Evolutionary conservation across 2,888 invertebrate genomes (phyloP), one percentile per base, ranked within the genome.

Genomic region (Spilarctia lutea): DNA sequence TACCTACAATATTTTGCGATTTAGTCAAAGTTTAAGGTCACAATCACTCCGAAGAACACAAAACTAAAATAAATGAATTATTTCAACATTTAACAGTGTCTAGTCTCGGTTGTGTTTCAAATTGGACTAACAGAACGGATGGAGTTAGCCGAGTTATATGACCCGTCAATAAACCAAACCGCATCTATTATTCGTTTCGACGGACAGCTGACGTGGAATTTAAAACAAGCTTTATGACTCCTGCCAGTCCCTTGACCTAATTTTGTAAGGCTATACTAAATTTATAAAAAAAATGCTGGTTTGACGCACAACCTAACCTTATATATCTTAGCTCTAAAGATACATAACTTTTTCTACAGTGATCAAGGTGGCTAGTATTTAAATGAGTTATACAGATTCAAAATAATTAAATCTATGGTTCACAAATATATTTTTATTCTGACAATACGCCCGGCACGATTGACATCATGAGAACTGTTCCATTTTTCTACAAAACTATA

Each of bases 141-240:
- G 87, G 82, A 83, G 74, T 80, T 92, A 88, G 83, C 87, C 91
- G 86, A 91, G 94, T 95, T 96, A 95, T 96, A 96, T 94, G 95
- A 93, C 91, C 90, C 91, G 87, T 89, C 93, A 93, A 95, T 96
- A 96, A 96, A 95, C 93, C 88, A 89, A 92, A 94, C 94, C 94
- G 91, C 94, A 93, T 95, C 96, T 96, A 95, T 94, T 94, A 94
- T 94, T 90, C 91, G 89, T 85, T 70, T 67, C 86, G 89, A 84
- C 87, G 85, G 86, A 83, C 95, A 94, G 95, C 94, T 94, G 95
- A 94, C 90, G 92, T 89, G 86, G 90, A 91, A 90, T 92, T 94
- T 92, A 89, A 92, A 94, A 94, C 92, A 89, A 89, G 89, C 89
- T 95, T 95, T 95, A 95, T 94, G 90, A 87, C 91, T 77, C 68